A percentile compares a stretch with the other conserved stretches of the same genome.
Conservation (phyloP, 1,140 invertebrate species). For the Papilio xuthus region DNA sequence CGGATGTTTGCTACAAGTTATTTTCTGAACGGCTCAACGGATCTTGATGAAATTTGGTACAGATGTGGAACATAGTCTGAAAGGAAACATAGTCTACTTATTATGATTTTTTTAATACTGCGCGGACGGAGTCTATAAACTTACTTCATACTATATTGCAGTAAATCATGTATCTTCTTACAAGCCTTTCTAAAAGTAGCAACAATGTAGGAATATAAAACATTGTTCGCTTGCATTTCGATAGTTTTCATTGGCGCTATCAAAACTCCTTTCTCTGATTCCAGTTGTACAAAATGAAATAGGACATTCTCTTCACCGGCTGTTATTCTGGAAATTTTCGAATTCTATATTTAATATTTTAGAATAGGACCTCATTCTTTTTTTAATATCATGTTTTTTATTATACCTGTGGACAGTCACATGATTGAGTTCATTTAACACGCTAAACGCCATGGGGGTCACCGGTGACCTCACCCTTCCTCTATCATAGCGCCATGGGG, state of each 20-base stretch:
- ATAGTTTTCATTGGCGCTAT: slow-evolving; percentile 82
- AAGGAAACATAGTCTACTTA: no score
- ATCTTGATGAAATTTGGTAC: no score
- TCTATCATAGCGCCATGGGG: no score
- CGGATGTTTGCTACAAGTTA: no score
- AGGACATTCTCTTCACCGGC: slow-evolving; percentile 85
- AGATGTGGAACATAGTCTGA: no score
- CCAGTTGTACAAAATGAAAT: slow-evolving; percentile 86
- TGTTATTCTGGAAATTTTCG: slow-evolving; percentile 80
- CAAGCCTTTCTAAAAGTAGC: slow-evolving; percentile 85
- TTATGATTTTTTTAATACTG: no score
- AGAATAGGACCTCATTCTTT: neutral
- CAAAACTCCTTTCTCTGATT: slow-evolving; percentile 85
- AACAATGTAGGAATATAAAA: slow-evolving; percentile 83
- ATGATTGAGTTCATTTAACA: slow-evolving; percentile 87
- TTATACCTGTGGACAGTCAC: slow-evolving; percentile 77
- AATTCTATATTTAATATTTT: neutral
- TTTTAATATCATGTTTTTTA: slow-evolving; percentile 13
- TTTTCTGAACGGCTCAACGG: no score
- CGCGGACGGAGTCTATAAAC: no score
- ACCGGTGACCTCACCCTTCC: no score
- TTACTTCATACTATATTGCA: slow-evolving; percentile 87
- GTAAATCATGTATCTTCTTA: slow-evolving; percentile 85
- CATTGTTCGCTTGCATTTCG: slow-evolving; percentile 71
- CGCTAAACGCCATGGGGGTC: no score